phyloP scores from a whole-genome alignment of 1,140 invertebrate species.

The Caenorhabditis elegans region WBcel235 BX284602.5:8967001-8967500 shows the following conservation, averaged over 20 bases:
- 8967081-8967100: neutral
- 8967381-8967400: neutral
- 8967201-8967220: neutral
- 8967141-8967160: neutral
- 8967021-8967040: neutral
- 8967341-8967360: no score
- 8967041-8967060: neutral
- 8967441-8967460: neutral
- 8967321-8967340: neutral
- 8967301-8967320: conserved; percentile 8
- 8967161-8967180: conserved; percentile 7
- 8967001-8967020: no score
- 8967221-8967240: neutral
- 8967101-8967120: neutral
- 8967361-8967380: no score
- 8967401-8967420: neutral
- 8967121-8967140: neutral
- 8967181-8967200: neutral
- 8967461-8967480: neutral
- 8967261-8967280: neutral
- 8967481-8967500: neutral
- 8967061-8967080: neutral
- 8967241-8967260: neutral
- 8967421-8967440: neutral
- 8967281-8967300: neutral